Evolutionary conservation across 2,113 vertebrate species (phyloP).

Genomic region (Callipepla squamata): DNA sequence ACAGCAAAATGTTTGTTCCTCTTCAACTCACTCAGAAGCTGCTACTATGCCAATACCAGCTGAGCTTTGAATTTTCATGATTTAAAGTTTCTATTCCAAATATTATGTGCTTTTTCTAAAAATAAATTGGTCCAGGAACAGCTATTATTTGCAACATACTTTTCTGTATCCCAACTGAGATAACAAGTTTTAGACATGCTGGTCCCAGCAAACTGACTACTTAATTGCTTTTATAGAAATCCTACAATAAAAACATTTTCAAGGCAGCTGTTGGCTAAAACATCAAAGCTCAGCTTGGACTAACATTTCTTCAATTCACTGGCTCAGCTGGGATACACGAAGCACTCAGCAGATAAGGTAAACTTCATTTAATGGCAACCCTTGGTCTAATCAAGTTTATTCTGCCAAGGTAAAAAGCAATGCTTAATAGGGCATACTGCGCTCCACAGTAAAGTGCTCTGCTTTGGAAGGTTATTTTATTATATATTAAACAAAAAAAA

Average conservation of each 20-base stretch:
- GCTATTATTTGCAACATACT: slow-evolving; percentile 30
- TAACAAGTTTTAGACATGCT: slow-evolving; percentile 56
- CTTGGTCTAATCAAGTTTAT: slow-evolving; percentile 48
- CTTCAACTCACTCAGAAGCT: slow-evolving; percentile 9
- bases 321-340: slow-evolving; percentile 38
- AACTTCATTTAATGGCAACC: slow-evolving; percentile 35
- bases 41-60: slow-evolving; percentile 27
- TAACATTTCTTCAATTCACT: slow-evolving; percentile 47
- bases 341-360: slow-evolving; percentile 43
- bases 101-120: slow-evolving; percentile 32
- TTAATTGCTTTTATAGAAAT: slow-evolving; percentile 56
- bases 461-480: background rate
- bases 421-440: background rate
- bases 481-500: background rate
- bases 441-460: background rate
- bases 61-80: slow-evolving; percentile 15
- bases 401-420: slow-evolving; percentile 29
- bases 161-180: slow-evolving; percentile 39
- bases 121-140: slow-evolving; percentile 28
- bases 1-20: background rate
- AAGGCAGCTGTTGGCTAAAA: slow-evolving; percentile 56
- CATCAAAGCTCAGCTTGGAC: slow-evolving; percentile 62
- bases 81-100: slow-evolving; percentile 38
- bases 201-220: slow-evolving; percentile 39
- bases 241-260: slow-evolving; percentile 39